Evolutionary conservation across 2,113 vertebrate species (phyloP).

Genomic region (Leptosomus discolor): DNA sequence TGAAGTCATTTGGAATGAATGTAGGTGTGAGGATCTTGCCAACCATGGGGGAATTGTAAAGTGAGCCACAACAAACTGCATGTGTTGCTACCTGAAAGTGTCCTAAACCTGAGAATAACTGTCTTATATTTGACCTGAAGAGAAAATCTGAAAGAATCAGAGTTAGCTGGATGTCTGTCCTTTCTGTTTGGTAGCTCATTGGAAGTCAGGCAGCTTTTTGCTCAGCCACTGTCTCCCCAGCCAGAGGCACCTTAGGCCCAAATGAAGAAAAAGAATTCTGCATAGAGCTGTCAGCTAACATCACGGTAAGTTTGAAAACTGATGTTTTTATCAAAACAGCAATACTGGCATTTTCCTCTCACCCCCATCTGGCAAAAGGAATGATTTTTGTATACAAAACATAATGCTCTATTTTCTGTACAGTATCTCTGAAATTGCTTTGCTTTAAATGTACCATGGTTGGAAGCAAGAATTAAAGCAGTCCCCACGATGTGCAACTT

Average conservation of each 20-base stretch:
- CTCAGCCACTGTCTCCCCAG: constrained; percentile 67
- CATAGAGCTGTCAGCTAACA: constrained; percentile 74
- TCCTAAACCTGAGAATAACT: background rate
- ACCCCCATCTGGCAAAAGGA: background rate
- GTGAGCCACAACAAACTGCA: background rate
- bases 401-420: background rate
- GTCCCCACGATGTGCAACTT: background rate
- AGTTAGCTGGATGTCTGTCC: background rate
- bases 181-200: constrained; percentile 70
- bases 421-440: background rate
- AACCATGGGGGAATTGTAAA: background rate
- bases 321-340: background rate
- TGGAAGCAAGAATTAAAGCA: background rate
- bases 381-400: background rate
- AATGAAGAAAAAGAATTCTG: constrained; percentile 76
- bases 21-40: background rate
- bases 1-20: background rate
- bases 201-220: constrained; percentile 80
- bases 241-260: constrained; percentile 77
- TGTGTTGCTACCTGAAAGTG: background rate
- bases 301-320: constrained; percentile 66
- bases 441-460: background rate
- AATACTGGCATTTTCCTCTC: background rate
- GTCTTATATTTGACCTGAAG: background rate
- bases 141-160: background rate